Base-by-base conservation (phyloP, 2,113 vertebrate genomes). In the Melanostigma gelatinosum region DNA sequence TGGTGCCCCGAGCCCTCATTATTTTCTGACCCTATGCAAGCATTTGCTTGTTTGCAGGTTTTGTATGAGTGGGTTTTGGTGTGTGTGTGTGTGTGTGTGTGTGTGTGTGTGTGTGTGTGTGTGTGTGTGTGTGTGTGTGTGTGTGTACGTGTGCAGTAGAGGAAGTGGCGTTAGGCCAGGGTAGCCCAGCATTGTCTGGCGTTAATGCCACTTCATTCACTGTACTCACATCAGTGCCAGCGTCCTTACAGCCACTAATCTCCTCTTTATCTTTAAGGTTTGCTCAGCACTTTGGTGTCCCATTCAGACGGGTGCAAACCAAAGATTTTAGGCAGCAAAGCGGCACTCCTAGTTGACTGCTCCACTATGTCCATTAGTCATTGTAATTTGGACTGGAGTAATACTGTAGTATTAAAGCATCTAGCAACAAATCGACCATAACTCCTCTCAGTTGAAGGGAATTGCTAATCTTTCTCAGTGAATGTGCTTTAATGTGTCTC, bases 191-290 rank as follows among this genome's bases (percentile, higher is more conserved):
- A 85, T 93, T 91, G 92, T 94, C 84, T 89, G 88, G 42, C 60
- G 81, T 85, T 91, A 90, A 93, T 90, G 83, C 91, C 85, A 87
- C 88, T 88, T 88, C 84, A 87, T 93, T 89, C 85, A 84, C 76
- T 78, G 69, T 71, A 78, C 79, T 87, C 88, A 82, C 84, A 88
- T 82, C 75, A 77, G 85, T 29, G 72, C 65, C 86, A 75, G 86
- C 3, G 4, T 50, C 74, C 81, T 82, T 88, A 89, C 89, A 89
- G 79, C 65, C 38, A 44, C 89, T 92, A 92, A 93, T 91, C 91
- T 90, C 83, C 88, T 92, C 88, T 91, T 92, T 92, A 88, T 91
- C 86, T 87, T 86, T 83, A 92, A 89, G 86, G 85, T 89, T 88
- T 89, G 88, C 85, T 93, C 93, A 93, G 93, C 93, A 92, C 80